A percentile compares a stretch with the other conserved stretches of the same genome.
These are phyloP conservation scores for Perccottus glenii DNA, from an alignment of 2,113 vertebrate genomes.

Conservation along the genomic window DNA sequence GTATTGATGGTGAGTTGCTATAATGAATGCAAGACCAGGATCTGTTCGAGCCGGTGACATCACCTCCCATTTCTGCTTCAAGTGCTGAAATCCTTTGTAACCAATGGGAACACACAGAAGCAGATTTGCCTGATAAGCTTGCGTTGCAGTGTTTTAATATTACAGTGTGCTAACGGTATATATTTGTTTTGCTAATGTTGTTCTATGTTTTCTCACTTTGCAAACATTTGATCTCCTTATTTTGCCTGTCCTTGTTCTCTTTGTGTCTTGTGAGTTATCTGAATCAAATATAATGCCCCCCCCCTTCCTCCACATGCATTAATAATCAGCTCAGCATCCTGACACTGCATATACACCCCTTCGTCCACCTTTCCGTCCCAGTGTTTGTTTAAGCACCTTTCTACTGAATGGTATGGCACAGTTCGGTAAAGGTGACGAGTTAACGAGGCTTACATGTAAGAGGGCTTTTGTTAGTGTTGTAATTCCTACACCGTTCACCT, in stretches of 20 bases:
- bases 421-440: neutral
- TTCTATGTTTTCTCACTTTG: neutral
- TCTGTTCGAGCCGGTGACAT: neutral
- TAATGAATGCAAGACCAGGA: neutral
- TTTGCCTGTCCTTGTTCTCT: constrained; percentile 22
- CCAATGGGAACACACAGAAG: neutral
- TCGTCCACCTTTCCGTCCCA: neutral
- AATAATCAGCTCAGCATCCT: constrained; percentile 58
- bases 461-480: no score
- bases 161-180: neutral
- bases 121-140: neutral
- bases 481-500: no score
- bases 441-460: no score
- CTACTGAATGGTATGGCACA: neutral
- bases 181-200: constrained; percentile 5
- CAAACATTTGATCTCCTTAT: constrained; percentile 26
- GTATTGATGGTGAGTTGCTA: neutral
- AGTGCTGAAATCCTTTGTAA: neutral
- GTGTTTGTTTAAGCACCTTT: neutral
- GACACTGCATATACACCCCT: neutral
- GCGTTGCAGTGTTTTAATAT: constrained; percentile 5
- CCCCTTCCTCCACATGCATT: constrained; percentile 46
- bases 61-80: neutral
- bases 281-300: constrained; percentile 39
- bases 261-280: constrained; percentile 49